phyloP scores from a whole-genome alignment of 2,797 vertebrate genomes.

The Tangara arthus region DNA sequence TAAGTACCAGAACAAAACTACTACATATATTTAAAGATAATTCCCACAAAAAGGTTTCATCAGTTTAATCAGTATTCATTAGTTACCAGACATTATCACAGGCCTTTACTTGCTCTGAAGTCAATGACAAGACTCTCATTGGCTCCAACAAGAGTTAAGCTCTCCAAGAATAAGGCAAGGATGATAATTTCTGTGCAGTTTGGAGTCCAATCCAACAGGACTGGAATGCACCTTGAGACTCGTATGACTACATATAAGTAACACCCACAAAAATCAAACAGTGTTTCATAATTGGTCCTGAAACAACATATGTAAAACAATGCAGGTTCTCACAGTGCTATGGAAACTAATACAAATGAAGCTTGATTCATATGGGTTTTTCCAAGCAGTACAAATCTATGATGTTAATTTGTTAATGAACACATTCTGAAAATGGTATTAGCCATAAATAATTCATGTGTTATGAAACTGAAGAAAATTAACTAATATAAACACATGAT shows the following conservation, averaged over 20 bases:
- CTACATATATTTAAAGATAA: slow-evolving; percentile 8
- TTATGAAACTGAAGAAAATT: slow-evolving; percentile 42
- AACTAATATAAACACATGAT: slow-evolving; percentile 51
- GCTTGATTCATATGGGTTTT: slow-evolving; percentile 15
- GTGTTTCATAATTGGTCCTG: slow-evolving; percentile 27
- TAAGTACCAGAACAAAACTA: slow-evolving; percentile 5
- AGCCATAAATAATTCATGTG: slow-evolving; percentile 39
- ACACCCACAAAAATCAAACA: slow-evolving; percentile 45
- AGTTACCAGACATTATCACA: slow-evolving; percentile 21
- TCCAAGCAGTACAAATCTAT: slow-evolving; percentile 39
- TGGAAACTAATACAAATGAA: slow-evolving; percentile 39
- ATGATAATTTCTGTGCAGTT: slow-evolving; percentile 35
- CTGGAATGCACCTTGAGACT: slow-evolving; percentile 38
- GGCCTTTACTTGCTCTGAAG: slow-evolving; percentile 1
- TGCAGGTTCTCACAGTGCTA: slow-evolving; percentile 11
- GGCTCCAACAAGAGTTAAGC: background rate
- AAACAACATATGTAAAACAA: slow-evolving; percentile 14
- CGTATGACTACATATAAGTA: slow-evolving; percentile 18
- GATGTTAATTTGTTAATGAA: slow-evolving; percentile 36
- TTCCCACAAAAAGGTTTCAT: slow-evolving; percentile 37
- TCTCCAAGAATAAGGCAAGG: slow-evolving; percentile 56
- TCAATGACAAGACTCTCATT: background rate
- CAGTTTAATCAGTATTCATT: slow-evolving; percentile 24
- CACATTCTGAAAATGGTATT: background rate
- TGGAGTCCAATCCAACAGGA: background rate